Percentiles rank a stretch among this genome's conserved stretches.
Evolutionary conservation across 2,888 invertebrate genomes (phyloP).

Genomic region (Catocala fraxini): DNA sequence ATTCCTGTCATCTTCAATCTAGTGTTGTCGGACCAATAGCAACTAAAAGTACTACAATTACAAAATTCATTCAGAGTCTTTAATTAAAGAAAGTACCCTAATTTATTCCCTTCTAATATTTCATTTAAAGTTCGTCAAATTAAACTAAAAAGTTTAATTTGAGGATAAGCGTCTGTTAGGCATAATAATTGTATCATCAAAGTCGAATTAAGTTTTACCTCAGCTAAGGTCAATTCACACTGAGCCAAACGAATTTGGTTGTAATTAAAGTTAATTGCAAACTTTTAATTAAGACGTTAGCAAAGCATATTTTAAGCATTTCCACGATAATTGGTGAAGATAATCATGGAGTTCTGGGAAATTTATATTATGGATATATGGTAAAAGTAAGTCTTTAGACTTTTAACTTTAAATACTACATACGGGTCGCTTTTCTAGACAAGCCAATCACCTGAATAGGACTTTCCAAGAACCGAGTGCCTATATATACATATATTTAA

Average conservation of each 20-base stretch:
- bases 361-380: too few relatives aligned
- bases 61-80: not conserved
- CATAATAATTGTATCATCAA: slow-evolving; percentile 39
- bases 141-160: slow-evolving; percentile 40
- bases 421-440: too few relatives aligned
- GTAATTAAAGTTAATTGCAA: slow-evolving; percentile 7
- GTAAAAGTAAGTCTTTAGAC: too few relatives aligned
- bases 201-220: slow-evolving; percentile 38
- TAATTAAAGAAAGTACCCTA: slow-evolving; percentile 4
- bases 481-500: too few relatives aligned
- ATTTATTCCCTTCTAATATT: slow-evolving; percentile 25
- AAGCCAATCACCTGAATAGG: too few relatives aligned
- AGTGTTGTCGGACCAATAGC: too few relatives aligned
- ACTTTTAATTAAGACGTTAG: slow-evolving; percentile 13
- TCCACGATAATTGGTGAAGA: not conserved
- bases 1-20: too few relatives aligned
- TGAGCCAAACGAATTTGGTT: slow-evolving; percentile 9
- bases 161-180: slow-evolving; percentile 28
- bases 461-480: too few relatives aligned
- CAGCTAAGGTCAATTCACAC: slow-evolving; percentile 25
- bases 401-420: too few relatives aligned
- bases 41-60: too few relatives aligned
- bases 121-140: slow-evolving; percentile 31
- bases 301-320: slow-evolving; percentile 9
- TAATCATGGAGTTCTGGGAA: too few relatives aligned